Evolutionary conservation across 2,888 invertebrate species (phyloP), one percentile per base, ranked within the genome.

Genomic region (Noctua comes): DNA sequence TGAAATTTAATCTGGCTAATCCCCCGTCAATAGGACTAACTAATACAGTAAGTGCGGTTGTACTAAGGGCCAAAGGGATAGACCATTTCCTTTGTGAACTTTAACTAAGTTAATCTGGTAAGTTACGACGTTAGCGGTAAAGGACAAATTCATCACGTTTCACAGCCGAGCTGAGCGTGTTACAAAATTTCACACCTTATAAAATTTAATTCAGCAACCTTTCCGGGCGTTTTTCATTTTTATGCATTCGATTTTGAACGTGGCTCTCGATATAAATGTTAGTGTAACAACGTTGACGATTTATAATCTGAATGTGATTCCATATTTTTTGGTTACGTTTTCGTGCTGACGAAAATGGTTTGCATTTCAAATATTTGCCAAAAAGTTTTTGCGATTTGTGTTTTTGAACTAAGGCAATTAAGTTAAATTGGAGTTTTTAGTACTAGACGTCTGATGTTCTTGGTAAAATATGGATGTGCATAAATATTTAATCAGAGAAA

Each of bases 71-170:
- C 73, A 78, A 82, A 84, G 86, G 85, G 86, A 82, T 79, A 66
- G 78, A 76, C 82, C 75, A 85, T 82, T 88, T 85, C 82, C 89
- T 88, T 88, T 86, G 89, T 88, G 77, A 89, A 88, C 81, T 88
- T 80, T 85, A 86, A 87, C 86, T 83, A 85, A 89, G 86, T 88
- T 88, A 88, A 88, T 88, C 83, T 80, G 80, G 69, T 64, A 85
- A 88, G 89, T 88, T 88, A 84, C 51, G 77, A 84, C 77, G 82
- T 85, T 88, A 86, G 83, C 68, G 89, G 84, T 77, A 72, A 73
- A 83, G 85, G 88, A 83, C 83, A 84, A 88, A 88, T 86, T 84
- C 86, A 88, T 84, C 85, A 85, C 65, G 83, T 79, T 83, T 82
- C 75, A 78, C 76, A 68, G 75, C 27, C 40, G 70, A 86, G 72